phyloP scores from a whole-genome alignment of 53 echinoderm and acorn worm genomes.

The Patiria pectinifera region DNA sequence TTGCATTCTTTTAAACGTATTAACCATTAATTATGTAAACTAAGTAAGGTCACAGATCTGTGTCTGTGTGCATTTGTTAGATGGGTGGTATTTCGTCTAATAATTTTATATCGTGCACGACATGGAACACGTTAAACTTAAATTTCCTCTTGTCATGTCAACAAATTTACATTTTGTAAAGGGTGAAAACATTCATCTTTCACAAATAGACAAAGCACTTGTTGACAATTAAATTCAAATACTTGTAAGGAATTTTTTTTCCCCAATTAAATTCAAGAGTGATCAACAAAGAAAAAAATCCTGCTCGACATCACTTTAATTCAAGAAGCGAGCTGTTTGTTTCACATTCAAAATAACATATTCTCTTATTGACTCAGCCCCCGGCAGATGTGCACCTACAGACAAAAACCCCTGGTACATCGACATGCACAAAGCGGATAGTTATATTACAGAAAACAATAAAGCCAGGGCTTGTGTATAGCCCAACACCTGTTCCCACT shows the following conservation, averaged over 20 bases:
- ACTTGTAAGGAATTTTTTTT: too few relatives aligned
- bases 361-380: constrained; percentile 31
- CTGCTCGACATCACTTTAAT: not conserved
- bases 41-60: not conserved
- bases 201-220: too few relatives aligned
- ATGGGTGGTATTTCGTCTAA: too few relatives aligned
- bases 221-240: too few relatives aligned
- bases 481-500: constrained; percentile 57
- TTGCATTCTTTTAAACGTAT: not conserved
- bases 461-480: not conserved
- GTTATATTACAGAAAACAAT: constrained; percentile 7
- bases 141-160: too few relatives aligned
- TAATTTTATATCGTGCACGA: too few relatives aligned
- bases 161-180: too few relatives aligned
- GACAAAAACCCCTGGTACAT: constrained; percentile 3
- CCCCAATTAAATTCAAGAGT: not conserved
- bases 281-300: not conserved
- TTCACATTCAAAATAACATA: not conserved
- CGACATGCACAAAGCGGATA: constrained; percentile 10
- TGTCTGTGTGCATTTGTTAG: too few relatives aligned
- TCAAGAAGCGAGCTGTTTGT: constrained; percentile 1
- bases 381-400: constrained; percentile 45
- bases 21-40: not conserved
- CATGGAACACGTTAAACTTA: too few relatives aligned
- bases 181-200: too few relatives aligned